Conservation (phyloP, 2,797 vertebrate species). For the Rousettus madagascariensis region DNA sequence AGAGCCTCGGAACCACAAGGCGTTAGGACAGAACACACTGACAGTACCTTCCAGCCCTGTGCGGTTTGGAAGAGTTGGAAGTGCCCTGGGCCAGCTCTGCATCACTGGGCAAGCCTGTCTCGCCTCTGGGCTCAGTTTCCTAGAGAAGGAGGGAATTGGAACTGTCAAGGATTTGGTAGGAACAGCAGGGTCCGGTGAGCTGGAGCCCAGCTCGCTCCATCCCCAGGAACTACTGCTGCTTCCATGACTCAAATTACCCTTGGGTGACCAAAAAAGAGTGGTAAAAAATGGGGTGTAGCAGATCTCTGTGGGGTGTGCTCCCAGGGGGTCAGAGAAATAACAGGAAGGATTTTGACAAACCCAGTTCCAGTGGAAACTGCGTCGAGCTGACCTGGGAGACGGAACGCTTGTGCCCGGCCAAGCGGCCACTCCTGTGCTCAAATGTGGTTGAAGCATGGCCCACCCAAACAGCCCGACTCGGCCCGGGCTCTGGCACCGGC, state of each 20-base stretch:
- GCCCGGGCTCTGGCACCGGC: background rate
- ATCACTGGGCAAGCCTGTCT: background rate
- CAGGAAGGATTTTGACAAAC: background rate
- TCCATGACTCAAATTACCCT: background rate
- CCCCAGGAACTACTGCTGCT: background rate
- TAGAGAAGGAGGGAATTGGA: background rate
- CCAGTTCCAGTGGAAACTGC: fast-evolving
- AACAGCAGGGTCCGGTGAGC: background rate
- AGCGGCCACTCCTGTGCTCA: background rate
- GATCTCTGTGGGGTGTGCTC: background rate
- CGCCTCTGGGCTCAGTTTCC: background rate
- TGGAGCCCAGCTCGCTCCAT: background rate
- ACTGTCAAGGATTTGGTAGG: background rate
- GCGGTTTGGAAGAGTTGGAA: background rate
- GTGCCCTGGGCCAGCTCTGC: background rate
- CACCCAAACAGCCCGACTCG: background rate
- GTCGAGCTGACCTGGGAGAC: background rate
- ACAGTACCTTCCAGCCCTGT: background rate
- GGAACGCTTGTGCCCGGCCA: background rate
- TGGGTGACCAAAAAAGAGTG: background rate
- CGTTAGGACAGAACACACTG: fast-evolving
- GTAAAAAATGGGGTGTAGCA: background rate
- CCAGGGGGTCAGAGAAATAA: background rate
- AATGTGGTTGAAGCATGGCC: background rate
- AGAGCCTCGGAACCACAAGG: background rate